A percentile compares a stretch with the other conserved stretches of the same genome.
phyloP scores from a whole-genome alignment of 2,797 vertebrate species.

The Myotis myotis region DNA sequence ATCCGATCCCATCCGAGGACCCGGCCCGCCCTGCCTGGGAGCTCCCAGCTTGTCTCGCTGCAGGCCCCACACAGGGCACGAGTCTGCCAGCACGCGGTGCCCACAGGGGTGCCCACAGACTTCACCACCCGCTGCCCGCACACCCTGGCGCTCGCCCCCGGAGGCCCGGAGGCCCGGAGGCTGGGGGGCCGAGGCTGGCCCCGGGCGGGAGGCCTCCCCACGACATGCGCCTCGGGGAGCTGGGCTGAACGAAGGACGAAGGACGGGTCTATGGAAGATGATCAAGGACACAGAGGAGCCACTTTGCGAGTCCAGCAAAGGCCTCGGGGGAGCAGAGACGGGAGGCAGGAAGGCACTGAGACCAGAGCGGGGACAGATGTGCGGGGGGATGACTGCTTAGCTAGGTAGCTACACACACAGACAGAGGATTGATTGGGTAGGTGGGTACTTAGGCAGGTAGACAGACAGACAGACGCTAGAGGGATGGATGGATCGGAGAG shows the following conservation, averaged over 20 bases:
- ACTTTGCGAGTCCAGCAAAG: background rate
- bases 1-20: background rate
- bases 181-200: background rate
- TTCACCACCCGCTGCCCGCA: accelerated
- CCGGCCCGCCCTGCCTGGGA: accelerated
- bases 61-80: accelerated
- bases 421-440: accelerated
- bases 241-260: too few relatives aligned
- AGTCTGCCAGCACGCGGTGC: background rate
- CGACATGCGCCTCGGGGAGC: accelerated
- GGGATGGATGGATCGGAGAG: background rate
- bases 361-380: accelerated
- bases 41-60: background rate
- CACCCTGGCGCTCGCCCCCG: accelerated
- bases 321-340: accelerated
- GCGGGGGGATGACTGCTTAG: accelerated
- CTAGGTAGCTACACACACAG: accelerated
- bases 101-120: background rate
- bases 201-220: background rate
- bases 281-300: background rate
- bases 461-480: background rate
- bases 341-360: background rate
- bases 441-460: background rate
- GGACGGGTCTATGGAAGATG: background rate
- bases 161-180: background rate